phyloP scores from a whole-genome alignment of 2,113 vertebrate species.

The Orycteropus afer region DNA sequence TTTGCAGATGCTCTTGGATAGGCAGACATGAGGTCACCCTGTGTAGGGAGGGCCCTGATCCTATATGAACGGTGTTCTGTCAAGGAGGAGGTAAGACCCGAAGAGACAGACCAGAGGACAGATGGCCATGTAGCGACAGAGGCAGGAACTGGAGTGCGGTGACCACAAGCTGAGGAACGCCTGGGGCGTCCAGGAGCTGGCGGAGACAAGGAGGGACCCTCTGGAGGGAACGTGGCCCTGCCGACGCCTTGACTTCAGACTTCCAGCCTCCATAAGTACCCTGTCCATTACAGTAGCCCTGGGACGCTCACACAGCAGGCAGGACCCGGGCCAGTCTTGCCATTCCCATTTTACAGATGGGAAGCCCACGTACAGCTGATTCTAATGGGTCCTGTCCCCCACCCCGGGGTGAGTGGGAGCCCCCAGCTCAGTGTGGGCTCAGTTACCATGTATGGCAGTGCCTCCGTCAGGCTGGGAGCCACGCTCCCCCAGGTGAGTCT shows the following conservation, averaged over 20 bases:
- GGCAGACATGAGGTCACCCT: too few species aligned
- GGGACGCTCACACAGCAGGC: not conserved
- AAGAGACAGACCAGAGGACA: too few species aligned
- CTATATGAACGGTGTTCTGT: too few species aligned
- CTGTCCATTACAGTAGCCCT: not conserved
- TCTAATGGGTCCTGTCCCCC: not conserved
- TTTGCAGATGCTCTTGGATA: too few species aligned
- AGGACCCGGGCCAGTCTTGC: not conserved
- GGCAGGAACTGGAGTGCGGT: not conserved
- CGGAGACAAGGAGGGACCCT: not conserved
- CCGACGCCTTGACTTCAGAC: fast-evolving
- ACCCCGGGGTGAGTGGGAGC: too few species aligned
- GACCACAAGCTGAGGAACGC: not conserved
- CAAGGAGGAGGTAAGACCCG: too few species aligned
- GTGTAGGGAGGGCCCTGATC: too few species aligned
- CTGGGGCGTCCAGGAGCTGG: not conserved
- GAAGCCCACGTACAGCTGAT: not conserved
- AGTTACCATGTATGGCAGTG: fast-evolving
- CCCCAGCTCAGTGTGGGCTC: not conserved
- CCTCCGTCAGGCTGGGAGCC: too few species aligned
- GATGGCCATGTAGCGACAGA: not conserved
- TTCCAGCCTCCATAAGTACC: too few species aligned
- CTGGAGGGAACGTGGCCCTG: fast-evolving
- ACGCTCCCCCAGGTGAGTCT: too few species aligned
- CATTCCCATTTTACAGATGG: too few species aligned